phyloP scores from a whole-genome alignment of 2,888 invertebrate genomes.

The Agriopis leucophaearia region DNA sequence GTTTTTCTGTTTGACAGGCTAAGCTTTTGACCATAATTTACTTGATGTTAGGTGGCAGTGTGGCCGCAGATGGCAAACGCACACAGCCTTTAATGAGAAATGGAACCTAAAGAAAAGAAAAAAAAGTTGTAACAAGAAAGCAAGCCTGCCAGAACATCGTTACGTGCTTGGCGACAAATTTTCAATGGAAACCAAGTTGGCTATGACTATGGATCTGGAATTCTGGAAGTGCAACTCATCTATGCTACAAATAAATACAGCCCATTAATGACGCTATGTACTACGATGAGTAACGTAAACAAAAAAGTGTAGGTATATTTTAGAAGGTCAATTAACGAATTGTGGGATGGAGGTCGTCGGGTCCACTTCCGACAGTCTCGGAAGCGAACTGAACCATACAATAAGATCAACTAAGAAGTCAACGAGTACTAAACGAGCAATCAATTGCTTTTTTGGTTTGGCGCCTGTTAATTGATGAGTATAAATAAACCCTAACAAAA shows the following conservation, averaged over 20 bases:
- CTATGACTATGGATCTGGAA: no score
- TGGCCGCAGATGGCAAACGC: no score
- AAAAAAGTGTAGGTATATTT: constrained; percentile 20
- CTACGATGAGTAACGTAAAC: constrained; percentile 17
- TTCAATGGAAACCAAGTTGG: no score
- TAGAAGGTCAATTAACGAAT: constrained; percentile 35
- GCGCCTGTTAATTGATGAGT: background rate
- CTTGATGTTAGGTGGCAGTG: no score
- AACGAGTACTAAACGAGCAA: background rate
- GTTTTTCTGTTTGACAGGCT: no score
- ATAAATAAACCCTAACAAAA: background rate
- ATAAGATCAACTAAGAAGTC: constrained; percentile 9
- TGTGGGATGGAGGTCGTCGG: constrained; percentile 50
- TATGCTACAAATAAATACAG: background rate
- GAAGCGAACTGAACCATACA: constrained; percentile 15
- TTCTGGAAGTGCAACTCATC: background rate
- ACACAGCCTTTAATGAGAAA: no score
- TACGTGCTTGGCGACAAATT: no score
- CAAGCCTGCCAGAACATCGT: no score
- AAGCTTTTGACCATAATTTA: no score
- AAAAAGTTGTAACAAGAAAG: no score
- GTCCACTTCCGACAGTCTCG: constrained; percentile 52
- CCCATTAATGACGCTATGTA: background rate
- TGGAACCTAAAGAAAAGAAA: no score
- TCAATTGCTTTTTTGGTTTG: background rate